Evolutionary conservation across 2,888 invertebrate species (phyloP), one percentile per base, ranked within the genome.

Genomic region (Ennomos fuscantarius): DNA sequence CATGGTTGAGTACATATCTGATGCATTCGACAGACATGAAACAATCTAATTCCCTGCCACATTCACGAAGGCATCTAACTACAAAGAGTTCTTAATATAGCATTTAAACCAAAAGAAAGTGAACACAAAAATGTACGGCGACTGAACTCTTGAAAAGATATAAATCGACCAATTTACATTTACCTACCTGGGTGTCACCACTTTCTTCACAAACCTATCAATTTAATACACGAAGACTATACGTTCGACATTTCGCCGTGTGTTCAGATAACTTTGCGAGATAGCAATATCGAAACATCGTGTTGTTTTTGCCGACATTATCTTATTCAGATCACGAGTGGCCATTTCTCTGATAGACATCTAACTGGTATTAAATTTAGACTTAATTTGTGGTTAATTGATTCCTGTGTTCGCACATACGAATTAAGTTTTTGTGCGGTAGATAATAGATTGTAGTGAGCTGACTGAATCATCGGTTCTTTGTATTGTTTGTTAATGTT

Each of bases 41-140:
- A 24, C 24, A 24, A 24, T 24, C 24, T 45, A 40, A 45, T 51
- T 50, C 42, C 49, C 49, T 61, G 47, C 55, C 61, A 62, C 60
- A 65, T 63, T 67, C 53, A 63, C 51, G 66, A 69, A 72, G 15
- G 15, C 43, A 53, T 44, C 34, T 36, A 41, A 49, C 45, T 45
- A 73, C 61, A 67, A 73, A 72, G 72, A 60, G 47, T 45, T 66
- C 52, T 66, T 74, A 75, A 79, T 78, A 75, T 74, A 71, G 73
- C 82, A 85, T 83, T 84, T 81, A 79, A 78, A 77, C 70, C 70
- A 81, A 73, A 82, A 72, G 87, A 87, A 88, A 88, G 87, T 84
- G 79, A 82, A 73, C 51, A 44, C 39, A 37, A 39, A 52, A 50
- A 56, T 42, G 62, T 54, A 42, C 12, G 46, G 49, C 48, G 37